A percentile compares a stretch with the other conserved stretches of the same genome.
Evolutionary conservation across 2,797 vertebrate species (phyloP).

Genomic region (Diplodus sargus): DNA sequence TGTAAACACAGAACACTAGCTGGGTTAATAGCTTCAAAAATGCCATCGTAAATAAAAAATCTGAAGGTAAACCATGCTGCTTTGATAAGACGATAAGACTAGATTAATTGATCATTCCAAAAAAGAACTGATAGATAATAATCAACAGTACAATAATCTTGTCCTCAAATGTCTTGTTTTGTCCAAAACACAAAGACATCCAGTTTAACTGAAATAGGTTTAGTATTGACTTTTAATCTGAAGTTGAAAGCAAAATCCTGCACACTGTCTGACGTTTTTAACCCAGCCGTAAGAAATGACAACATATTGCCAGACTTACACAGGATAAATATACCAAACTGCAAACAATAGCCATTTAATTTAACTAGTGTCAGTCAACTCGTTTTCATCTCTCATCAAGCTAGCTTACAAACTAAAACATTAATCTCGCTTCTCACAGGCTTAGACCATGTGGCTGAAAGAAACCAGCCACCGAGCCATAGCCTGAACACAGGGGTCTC

Average conservation of each 20-base stretch:
- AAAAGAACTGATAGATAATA: background rate
- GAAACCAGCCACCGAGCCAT: slow-evolving; percentile 43
- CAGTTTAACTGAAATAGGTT: background rate
- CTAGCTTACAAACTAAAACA: slow-evolving; percentile 5
- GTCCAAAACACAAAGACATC: background rate
- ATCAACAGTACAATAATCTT: background rate
- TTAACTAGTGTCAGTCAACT: background rate
- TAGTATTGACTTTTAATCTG: too few species aligned
- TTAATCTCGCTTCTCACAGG: background rate
- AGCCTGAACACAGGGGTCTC: slow-evolving; percentile 70
- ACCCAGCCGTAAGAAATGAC: too few species aligned
- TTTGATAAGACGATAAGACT: background rate
- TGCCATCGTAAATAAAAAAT: background rate
- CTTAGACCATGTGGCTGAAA: slow-evolving; percentile 41
- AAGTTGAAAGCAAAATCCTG: too few species aligned
- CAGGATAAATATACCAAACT: background rate
- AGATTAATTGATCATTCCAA: background rate
- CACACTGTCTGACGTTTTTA: too few species aligned
- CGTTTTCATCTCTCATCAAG: background rate
- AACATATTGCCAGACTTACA: background rate
- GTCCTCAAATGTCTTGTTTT: too few species aligned
- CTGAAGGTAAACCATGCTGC: background rate
- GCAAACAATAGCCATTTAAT: background rate
- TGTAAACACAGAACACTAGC: slow-evolving; percentile 3
- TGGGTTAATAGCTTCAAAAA: background rate